phyloP scores from a whole-genome alignment of 2,797 vertebrate genomes.

The Pangasius macronema region DNA sequence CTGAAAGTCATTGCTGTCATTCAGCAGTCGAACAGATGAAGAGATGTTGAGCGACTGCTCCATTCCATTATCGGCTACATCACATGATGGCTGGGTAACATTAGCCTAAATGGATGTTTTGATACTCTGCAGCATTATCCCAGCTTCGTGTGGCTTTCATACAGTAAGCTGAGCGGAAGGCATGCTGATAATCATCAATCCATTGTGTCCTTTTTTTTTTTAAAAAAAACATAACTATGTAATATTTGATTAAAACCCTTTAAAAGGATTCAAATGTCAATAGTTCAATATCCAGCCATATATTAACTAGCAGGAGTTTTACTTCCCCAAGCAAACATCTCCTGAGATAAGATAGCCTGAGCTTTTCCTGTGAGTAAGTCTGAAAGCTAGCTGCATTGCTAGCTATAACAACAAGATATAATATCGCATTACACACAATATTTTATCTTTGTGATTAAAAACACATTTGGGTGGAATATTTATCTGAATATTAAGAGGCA shows the following conservation, averaged over 20 bases:
- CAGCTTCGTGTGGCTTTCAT: background rate
- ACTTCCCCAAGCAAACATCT: background rate
- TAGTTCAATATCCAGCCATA: background rate
- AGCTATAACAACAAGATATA: background rate
- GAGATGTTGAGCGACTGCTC: background rate
- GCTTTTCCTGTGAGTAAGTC: background rate
- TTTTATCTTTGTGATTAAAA: background rate
- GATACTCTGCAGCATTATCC: slow-evolving; percentile 7
- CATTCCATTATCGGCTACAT: slow-evolving; percentile 7
- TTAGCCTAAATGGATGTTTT: slow-evolving; percentile 8
- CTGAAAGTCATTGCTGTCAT: slow-evolving; percentile 11
- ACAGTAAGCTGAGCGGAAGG: background rate
- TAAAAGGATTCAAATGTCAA: background rate
- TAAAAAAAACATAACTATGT: background rate
- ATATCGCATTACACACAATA: background rate
- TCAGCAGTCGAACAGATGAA: background rate
- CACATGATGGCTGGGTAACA: slow-evolving; percentile 5
- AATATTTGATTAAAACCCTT: slow-evolving; percentile 4
- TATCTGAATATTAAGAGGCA: background rate
- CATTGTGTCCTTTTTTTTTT: background rate
- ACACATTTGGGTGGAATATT: background rate
- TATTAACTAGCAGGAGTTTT: background rate
- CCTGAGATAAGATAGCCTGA: background rate
- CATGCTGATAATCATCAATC: slow-evolving; percentile 9
- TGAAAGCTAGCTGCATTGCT: background rate